Conservation (phyloP, 2,797 vertebrate genomes). For the Microctenopoma lineatum region DNA sequence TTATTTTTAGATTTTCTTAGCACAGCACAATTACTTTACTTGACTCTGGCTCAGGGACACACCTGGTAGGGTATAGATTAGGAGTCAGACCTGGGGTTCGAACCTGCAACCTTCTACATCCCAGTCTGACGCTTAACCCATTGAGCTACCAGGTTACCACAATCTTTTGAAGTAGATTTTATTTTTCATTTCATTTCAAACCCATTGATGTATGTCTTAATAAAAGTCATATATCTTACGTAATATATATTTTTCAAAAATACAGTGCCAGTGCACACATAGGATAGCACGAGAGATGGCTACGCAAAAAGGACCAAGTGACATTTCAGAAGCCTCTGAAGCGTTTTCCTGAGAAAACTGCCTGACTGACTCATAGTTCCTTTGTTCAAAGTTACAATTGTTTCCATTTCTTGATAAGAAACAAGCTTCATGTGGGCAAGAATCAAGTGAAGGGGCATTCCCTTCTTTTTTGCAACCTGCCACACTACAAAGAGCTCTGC, state of each 20-base stretch:
- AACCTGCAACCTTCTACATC: no score
- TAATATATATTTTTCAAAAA: not conserved
- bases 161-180: no score
- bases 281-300: not conserved
- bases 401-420: conserved; percentile 50
- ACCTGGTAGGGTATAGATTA: no score
- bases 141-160: no score
- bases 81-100: no score
- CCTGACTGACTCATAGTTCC: conserved; percentile 1
- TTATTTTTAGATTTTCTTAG: no score
- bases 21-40: no score
- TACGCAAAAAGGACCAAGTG: not conserved
- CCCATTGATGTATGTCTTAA: not conserved
- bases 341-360: not conserved
- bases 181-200: no score
- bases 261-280: not conserved
- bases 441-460: conserved; percentile 68
- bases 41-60: no score
- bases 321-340: not conserved
- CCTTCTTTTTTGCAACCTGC: conserved; percentile 75
- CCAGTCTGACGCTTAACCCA: no score
- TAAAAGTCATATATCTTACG: not conserved
- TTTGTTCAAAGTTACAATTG: conserved; percentile 23
- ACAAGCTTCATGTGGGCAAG: conserved; percentile 20
- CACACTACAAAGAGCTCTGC: conserved; percentile 78